Conservation (phyloP, 2,888 invertebrate genomes). For the Hymenopus coronatus region DNA sequence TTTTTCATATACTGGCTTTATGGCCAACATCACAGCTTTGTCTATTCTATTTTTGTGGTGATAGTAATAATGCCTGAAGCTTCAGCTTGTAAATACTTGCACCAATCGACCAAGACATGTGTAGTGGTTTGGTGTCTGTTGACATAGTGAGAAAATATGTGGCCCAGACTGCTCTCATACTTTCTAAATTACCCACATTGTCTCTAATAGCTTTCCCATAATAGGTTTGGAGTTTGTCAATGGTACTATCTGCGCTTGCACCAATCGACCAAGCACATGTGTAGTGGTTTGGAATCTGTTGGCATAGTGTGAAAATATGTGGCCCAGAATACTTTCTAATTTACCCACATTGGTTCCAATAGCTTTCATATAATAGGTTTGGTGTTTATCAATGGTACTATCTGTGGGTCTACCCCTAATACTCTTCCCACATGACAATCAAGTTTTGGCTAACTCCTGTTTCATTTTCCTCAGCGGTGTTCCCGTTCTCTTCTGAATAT, state of each 20-base stretch:
- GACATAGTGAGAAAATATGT: no score
- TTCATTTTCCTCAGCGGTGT: not conserved
- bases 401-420: not conserved
- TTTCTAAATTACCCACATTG: not conserved
- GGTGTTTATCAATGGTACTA: no score
- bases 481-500: slow-evolving; percentile 1
- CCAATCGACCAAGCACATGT: no score
- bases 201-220: not conserved
- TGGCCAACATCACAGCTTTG: not conserved
- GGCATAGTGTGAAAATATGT: no score
- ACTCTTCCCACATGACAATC: not conserved
- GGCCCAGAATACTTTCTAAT: no score
- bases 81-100: not conserved
- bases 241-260: no score
- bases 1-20: not conserved
- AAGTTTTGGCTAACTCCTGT: not conserved
- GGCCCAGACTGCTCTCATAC: not conserved
- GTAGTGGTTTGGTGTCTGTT: no score
- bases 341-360: no score
- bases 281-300: no score
- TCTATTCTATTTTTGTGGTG: no score
- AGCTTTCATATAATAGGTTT: no score
- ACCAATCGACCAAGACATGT: not conserved
- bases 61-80: no score
- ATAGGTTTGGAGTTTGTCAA: not conserved